These are phyloP conservation scores for Tenthredo mesomela DNA, from an alignment of 2,888 invertebrate species.

Conservation along the genomic window DNA sequence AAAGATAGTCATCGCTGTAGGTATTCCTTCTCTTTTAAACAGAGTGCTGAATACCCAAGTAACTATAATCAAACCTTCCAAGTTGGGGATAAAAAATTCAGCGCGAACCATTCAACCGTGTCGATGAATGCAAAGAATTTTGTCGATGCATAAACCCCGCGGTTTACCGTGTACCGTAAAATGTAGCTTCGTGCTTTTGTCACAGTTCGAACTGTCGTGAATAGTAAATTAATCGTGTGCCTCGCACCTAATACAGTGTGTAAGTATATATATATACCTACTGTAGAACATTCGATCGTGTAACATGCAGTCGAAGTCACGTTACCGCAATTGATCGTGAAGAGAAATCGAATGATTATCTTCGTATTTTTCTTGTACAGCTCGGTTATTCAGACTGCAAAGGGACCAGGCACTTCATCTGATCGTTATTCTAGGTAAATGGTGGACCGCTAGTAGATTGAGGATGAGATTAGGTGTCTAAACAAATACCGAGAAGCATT, in stretches of 20 bases:
- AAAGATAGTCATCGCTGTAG: background rate
- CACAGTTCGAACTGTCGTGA: slow-evolving; percentile 40
- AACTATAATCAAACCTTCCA: background rate
- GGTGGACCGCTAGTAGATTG: background rate
- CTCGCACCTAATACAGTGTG: background rate
- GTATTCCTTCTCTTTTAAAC: background rate
- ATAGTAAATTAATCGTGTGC: slow-evolving; percentile 42
- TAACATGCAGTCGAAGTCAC: slow-evolving; percentile 47
- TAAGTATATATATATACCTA: background rate
- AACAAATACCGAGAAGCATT: slow-evolving; percentile 12
- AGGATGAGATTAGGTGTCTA: slow-evolving; percentile 18
- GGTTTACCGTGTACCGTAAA: slow-evolving; percentile 38
- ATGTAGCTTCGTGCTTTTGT: slow-evolving; percentile 45
- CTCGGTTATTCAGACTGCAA: background rate
- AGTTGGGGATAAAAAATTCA: slow-evolving; percentile 32
- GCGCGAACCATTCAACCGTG: slow-evolving; percentile 30
- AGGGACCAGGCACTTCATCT: background rate
- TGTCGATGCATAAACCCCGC: slow-evolving; percentile 15
- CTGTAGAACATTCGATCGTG: slow-evolving; percentile 46
- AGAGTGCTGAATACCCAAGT: slow-evolving; percentile 8
- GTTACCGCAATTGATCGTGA: slow-evolving; percentile 48
- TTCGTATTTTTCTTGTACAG: background rate
- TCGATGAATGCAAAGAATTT: slow-evolving; percentile 39
- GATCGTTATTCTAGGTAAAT: slow-evolving; percentile 10
- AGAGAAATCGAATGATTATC: slow-evolving; percentile 51